Evolutionary conservation across 1,140 invertebrate species (phyloP).

Genomic region (Drosophila varians): DNA sequence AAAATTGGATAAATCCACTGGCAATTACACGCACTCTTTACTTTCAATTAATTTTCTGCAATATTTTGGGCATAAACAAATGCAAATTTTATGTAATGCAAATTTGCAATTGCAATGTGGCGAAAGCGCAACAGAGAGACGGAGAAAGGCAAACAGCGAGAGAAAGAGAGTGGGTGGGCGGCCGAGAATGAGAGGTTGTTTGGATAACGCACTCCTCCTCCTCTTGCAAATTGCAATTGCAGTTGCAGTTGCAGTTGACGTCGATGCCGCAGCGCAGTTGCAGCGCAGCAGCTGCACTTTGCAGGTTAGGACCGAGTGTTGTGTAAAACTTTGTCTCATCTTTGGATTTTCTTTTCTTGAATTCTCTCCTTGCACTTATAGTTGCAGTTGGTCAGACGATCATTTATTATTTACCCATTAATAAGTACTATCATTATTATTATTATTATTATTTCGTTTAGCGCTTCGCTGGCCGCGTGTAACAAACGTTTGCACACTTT

Average conservation of each 20-base stretch:
- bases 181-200: constrained; percentile 19
- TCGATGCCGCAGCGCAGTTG: constrained; percentile 34
- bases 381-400: constrained; percentile 15
- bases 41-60: constrained; percentile 20
- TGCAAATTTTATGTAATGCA: constrained; percentile 73
- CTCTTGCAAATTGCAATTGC: constrained; percentile 54
- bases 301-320: constrained; percentile 78
- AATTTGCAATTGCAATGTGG: constrained; percentile 60
- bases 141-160: constrained; percentile 26
- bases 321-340: constrained; percentile 64
- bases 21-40: constrained; percentile 41
- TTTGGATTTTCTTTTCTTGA: constrained; percentile 49
- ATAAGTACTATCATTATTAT: constrained; percentile 6
- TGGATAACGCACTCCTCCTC: constrained; percentile 48
- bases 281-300: constrained; percentile 53
- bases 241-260: constrained; percentile 18
- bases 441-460: constrained; percentile 13
- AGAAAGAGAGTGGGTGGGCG: constrained; percentile 15
- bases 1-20: background rate
- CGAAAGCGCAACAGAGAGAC: constrained; percentile 45
- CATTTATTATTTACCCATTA: constrained; percentile 14
- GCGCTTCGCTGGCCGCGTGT: constrained; percentile 59
- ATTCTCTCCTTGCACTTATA: constrained; percentile 22
- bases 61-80: constrained; percentile 61
- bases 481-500: constrained; percentile 75